Evolutionary conservation across 1,140 invertebrate genomes (phyloP).

Genomic region (Heliothis subflexa): DNA sequence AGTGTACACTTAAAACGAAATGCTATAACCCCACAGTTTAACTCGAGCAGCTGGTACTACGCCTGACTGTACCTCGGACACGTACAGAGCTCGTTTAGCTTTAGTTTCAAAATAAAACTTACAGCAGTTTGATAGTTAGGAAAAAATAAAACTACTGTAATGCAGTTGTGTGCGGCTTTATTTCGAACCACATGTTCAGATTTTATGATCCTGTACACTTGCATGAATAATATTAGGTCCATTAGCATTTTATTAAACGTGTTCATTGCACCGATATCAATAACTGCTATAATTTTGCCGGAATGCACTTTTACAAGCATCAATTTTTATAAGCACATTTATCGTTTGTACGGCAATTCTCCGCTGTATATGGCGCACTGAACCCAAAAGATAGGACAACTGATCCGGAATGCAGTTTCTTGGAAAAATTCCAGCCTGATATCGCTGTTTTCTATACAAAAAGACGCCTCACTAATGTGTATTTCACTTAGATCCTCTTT

Average conservation of each 20-base stretch:
- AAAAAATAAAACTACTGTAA: constrained; percentile 8
- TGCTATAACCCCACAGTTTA: constrained; percentile 32
- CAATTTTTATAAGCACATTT: neutral
- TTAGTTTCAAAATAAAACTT: constrained; percentile 39
- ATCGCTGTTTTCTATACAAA: constrained; percentile 1
- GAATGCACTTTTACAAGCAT: neutral
- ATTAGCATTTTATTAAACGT: neutral
- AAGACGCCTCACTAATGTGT: neutral
- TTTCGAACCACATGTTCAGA: neutral
- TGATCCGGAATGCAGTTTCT: constrained; percentile 8
- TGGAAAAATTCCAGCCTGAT: constrained; percentile 6
- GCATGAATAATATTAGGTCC: neutral
- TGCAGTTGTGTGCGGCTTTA: neutral
- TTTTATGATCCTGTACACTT: neutral
- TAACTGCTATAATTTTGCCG: neutral
- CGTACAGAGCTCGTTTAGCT: constrained; percentile 38
- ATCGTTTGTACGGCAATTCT: neutral
- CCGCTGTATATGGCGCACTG: constrained; percentile 9
- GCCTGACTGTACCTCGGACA: constrained; percentile 26
- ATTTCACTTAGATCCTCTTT: neutral
- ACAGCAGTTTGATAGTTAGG: constrained; percentile 28
- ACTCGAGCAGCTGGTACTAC: constrained; percentile 29
- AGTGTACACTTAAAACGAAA: constrained; percentile 37
- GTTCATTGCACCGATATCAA: neutral
- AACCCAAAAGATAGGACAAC: constrained; percentile 10